phyloP scores from a whole-genome alignment of 2,113 vertebrate genomes.

The Egretta garzetta region DNA sequence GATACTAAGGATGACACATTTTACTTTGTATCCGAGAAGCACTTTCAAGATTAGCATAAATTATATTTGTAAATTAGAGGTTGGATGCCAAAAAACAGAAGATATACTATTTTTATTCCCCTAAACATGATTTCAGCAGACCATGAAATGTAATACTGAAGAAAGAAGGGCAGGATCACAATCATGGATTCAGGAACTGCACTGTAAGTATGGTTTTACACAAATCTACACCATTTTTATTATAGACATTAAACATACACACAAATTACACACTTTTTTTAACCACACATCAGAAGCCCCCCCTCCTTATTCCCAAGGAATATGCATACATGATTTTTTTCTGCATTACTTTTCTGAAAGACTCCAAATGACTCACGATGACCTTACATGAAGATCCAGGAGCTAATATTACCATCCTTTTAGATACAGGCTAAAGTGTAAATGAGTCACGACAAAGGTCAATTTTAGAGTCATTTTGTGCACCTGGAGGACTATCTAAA shows the following conservation, averaged over 20 bases:
- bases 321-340: neutral
- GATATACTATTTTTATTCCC: conserved; percentile 68
- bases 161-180: conserved; percentile 14
- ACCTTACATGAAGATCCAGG: neutral
- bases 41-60: conserved; percentile 79
- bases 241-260: neutral
- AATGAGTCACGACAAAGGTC: neutral
- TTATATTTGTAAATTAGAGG: conserved; percentile 73
- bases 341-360: neutral
- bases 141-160: conserved; percentile 34
- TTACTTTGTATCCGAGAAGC: conserved; percentile 70
- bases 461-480: neutral
- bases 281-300: neutral
- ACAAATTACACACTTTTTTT: neutral
- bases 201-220: neutral
- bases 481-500: neutral
- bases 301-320: neutral
- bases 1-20: conserved; percentile 69
- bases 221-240: neutral
- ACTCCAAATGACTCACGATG: neutral
- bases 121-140: conserved; percentile 62
- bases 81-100: conserved; percentile 70
- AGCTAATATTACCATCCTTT: neutral
- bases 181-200: neutral
- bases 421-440: neutral